phyloP scores from a whole-genome alignment of 2,113 vertebrate species.

The Tamias sibiricus region DNA sequence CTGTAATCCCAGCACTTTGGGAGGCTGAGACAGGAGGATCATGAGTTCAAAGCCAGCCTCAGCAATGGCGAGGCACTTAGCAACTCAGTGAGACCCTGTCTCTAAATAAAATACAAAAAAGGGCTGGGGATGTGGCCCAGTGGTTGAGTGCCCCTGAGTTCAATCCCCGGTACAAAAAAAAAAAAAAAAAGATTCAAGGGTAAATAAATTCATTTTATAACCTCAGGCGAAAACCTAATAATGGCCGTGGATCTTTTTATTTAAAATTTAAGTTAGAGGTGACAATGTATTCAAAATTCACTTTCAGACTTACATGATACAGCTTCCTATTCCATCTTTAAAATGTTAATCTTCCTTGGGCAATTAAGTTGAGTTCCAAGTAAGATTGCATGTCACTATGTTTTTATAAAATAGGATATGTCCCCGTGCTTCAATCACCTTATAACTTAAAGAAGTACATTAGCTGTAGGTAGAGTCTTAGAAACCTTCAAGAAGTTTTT shows the following conservation, averaged over 20 bases:
- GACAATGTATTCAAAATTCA: conserved; percentile 13
- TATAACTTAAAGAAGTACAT: conserved; percentile 43
- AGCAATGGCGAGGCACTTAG: no score
- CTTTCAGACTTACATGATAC: background rate
- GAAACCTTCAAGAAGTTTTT: conserved; percentile 53
- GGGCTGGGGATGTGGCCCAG: no score
- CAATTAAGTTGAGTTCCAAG: conserved; percentile 70
- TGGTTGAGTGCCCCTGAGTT: no score
- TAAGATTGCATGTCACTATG: background rate
- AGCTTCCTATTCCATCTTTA: background rate
- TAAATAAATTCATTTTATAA: conserved; percentile 33
- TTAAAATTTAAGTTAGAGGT: conserved; percentile 56
- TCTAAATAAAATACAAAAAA: no score
- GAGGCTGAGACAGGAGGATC: no score
- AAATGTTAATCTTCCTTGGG: conserved; percentile 71
- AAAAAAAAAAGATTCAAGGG: background rate
- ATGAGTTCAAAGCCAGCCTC: no score
- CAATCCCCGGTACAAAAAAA: no score
- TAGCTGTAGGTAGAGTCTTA: conserved; percentile 24
- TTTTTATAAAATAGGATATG: conserved; percentile 70
- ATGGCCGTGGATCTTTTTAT: background rate
- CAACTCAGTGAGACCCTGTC: no score
- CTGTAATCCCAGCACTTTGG: no score
- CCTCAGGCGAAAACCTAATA: background rate
- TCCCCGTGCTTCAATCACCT: conserved; percentile 71